Conservation (phyloP, 2,113 vertebrate genomes). For the Formicarius rufipectus region DNA sequence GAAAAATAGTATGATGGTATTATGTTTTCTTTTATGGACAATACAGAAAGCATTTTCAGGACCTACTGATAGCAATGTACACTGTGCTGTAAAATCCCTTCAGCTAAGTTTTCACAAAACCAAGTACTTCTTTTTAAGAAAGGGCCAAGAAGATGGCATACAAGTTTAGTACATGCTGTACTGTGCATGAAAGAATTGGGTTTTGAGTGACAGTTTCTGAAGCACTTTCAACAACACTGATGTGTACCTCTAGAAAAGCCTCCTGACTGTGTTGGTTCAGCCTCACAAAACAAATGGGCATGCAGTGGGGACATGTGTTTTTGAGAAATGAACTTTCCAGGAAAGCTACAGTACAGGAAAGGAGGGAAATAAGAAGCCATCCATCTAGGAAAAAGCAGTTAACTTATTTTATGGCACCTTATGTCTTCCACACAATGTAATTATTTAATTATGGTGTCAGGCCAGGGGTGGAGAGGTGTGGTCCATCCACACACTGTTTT, state of each 20-base stretch:
- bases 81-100: conserved; percentile 7
- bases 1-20: conserved; percentile 25
- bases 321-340: background rate
- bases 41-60: conserved; percentile 2
- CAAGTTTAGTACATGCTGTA: background rate
- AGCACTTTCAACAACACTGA: background rate
- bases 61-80: conserved; percentile 7
- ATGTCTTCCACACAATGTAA: background rate
- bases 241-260: background rate
- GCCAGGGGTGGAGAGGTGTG: background rate
- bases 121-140: conserved; percentile 9
- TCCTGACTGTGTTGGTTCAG: background rate
- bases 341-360: background rate
- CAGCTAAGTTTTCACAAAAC: conserved; percentile 19
- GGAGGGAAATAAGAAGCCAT: background rate
- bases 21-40: conserved; percentile 21
- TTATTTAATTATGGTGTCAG: background rate
- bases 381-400: background rate
- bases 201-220: background rate
- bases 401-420: background rate
- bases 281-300: background rate
- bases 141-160: background rate
- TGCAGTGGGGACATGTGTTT: background rate
- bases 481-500: background rate
- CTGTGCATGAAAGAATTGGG: background rate